Base-by-base conservation (phyloP, 1,140 invertebrate species). In the Penaeus vannamei region DNA sequence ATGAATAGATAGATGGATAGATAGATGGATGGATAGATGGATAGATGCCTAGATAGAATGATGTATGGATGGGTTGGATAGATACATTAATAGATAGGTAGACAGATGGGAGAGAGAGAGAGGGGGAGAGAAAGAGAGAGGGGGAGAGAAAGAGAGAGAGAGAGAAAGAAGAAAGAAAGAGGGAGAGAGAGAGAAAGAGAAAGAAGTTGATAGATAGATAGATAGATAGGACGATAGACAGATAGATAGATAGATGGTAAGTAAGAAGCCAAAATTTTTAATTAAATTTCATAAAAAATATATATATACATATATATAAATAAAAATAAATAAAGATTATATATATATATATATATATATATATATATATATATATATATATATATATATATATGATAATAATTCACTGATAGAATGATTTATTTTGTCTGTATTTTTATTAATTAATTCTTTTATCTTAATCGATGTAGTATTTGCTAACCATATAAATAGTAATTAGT, bases 91-190 rank as follows among this genome's bases (percentile, higher is more conserved):
- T n/a, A n/a, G n/a, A n/a, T n/a, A n/a, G n/a, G n/a, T n/a, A n/a
- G 12, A 5, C 32, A 59, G 46, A 32, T 82, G 32, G n/a, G 59
- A 84, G 83, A 23, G 64, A 53, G 83, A 64, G 62, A 84, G 61
- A 84, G 83, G 66, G 61, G 66, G 61, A 84, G 83, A 84, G 61
- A 36, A 26, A 84, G 61, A 84, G 61, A 66, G 36, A 53, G 64
- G 72, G n/a, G 60, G 59, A 83, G 53, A 61, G 36, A 22, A n/a
- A 66, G 14, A 14, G 64, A 66, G 64, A 66, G 60, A 64, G 60
- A 66, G 61, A 66, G 60, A 84, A 59, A 64, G 32, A 85, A n/a
- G 32, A n/a, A 85, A 26, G 8, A 84, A 26, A 64, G 60, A 60
- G 61, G 53, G 80, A 60, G 80, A 60, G 42, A 53, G 53, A 53